A percentile compares a stretch with the other conserved stretches of the same genome.
Evolutionary conservation across 2,113 vertebrate genomes (phyloP).

Genomic region (Eublepharis macularius): DNA sequence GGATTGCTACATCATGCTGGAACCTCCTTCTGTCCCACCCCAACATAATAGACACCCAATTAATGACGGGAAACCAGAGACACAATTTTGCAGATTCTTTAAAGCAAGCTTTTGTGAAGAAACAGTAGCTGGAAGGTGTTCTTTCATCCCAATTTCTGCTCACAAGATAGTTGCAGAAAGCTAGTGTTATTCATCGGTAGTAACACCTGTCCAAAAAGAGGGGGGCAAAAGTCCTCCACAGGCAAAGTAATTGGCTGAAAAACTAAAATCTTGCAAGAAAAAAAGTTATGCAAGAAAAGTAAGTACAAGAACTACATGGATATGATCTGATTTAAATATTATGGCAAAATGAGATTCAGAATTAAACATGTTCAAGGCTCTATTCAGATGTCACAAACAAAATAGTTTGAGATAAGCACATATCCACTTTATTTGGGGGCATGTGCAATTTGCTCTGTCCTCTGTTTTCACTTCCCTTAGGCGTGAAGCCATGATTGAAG

Average conservation of each 20-base stretch:
- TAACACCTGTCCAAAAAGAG: slow-evolving; percentile 60
- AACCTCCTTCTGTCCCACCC: slow-evolving; percentile 72
- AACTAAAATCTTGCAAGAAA: slow-evolving; percentile 24
- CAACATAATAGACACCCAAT: slow-evolving; percentile 64
- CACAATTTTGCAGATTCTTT: slow-evolving; percentile 58
- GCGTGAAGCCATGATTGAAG: no score
- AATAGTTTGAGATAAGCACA: no score
- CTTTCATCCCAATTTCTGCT: slow-evolving; percentile 14
- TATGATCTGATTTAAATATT: not conserved
- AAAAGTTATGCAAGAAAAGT: not conserved
- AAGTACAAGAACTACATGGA: not conserved
- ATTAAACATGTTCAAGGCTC: not conserved
- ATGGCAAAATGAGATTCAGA: not conserved
- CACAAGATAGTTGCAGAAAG: slow-evolving; percentile 19
- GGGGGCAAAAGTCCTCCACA: no score
- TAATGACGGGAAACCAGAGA: slow-evolving; percentile 80
- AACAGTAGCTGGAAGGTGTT: slow-evolving; percentile 33
- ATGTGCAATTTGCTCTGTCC: no score
- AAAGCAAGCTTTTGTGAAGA: slow-evolving; percentile 66
- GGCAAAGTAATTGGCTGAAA: slow-evolving; percentile 24
- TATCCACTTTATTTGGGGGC: no score
- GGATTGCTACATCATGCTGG: slow-evolving; percentile 73
- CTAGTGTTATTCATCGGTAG: slow-evolving; percentile 37
- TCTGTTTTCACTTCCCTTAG: no score
- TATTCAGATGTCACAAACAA: no score